Conservation (phyloP, 2,888 invertebrate species). For the Cephus pulcher region DNA sequence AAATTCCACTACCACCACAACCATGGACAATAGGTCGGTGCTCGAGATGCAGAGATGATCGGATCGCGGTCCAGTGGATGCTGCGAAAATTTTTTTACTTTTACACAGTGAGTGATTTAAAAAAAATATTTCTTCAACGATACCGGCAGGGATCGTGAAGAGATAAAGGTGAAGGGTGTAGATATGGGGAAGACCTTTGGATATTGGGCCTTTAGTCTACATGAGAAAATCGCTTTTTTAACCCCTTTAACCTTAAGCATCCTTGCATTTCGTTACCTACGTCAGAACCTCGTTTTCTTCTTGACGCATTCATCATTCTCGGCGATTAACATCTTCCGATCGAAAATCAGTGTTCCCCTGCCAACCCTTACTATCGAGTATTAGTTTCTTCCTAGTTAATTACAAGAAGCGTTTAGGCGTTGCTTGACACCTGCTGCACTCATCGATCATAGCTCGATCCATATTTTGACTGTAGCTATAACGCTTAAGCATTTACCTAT, state of each 20-base stretch:
- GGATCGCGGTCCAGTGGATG: background rate
- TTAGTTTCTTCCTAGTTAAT: slow-evolving; percentile 20
- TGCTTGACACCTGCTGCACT: slow-evolving; percentile 51
- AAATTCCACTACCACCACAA: slow-evolving; percentile 34
- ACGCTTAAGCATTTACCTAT: background rate
- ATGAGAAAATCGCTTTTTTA: background rate
- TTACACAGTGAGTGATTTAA: background rate
- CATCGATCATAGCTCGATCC: slow-evolving; percentile 57
- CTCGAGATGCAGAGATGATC: slow-evolving; percentile 13
- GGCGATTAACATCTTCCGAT: slow-evolving; percentile 21
- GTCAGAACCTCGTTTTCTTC: slow-evolving; percentile 9
- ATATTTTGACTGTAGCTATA: slow-evolving; percentile 16
- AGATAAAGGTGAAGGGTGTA: background rate
- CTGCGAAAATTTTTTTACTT: slow-evolving; percentile 15
- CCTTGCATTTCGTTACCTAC: background rate
- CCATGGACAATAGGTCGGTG: slow-evolving; percentile 31
- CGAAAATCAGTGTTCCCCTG: slow-evolving; percentile 2
- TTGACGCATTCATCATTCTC: slow-evolving; percentile 20
- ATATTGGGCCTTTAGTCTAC: background rate
- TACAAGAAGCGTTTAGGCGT: slow-evolving; percentile 40
- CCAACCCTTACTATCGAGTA: background rate
- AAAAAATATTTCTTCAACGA: background rate
- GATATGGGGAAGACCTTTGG: background rate
- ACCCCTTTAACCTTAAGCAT: background rate
- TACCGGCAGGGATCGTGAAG: background rate